Evolutionary conservation across 2,113 vertebrate genomes (phyloP), one percentile per base, ranked within the genome.

Genomic region (Pterocles gutturalis): DNA sequence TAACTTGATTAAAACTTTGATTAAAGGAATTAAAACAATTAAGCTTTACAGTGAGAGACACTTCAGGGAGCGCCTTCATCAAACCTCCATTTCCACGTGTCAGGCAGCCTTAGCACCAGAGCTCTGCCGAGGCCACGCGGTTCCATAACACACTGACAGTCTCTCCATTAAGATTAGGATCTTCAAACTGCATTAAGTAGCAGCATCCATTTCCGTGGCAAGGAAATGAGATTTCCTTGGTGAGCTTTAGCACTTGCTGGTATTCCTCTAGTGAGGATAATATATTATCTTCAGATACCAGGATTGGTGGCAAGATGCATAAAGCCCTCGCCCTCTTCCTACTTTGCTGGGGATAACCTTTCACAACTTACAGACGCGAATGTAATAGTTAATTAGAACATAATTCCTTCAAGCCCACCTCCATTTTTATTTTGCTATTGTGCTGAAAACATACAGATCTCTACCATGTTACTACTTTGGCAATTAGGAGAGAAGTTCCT

Each of bases 11-110:
- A 87, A 83, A 89, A 70, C 9, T 41, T 25, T 70, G 67, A 93
- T 92, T 91, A 89, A 92, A 82, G 21, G 26, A 87, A 82, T 87
- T 94, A 69, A 94, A 91, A 45, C 45, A 87, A 64, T 77, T 17
- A 77, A 48, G 13, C 51, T 79, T 78, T 91, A 54, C 8, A 8
- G 36, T 22, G 33, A 66, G 53, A 79, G 14, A 29, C 33, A 62
- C 38, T 49, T 33, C 38, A 95, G 81, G 77, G 17, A 70, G 70
- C 21, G 13, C 20, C 31, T 90, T 76, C 64, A 75, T 60, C 46
- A 62, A 60, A 51, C 43, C 80, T 55, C 43, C 9, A 14, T 83
- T 94, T 65, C 62, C 36, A 31, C 1, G 5, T 41, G 38, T 66
- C 22, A 11, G 53, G 22, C 60, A 73, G 13, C n/a, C 14, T 43